Evolutionary conservation across 2,888 invertebrate genomes (phyloP).

Genomic region (Agrotis ipsilon): DNA sequence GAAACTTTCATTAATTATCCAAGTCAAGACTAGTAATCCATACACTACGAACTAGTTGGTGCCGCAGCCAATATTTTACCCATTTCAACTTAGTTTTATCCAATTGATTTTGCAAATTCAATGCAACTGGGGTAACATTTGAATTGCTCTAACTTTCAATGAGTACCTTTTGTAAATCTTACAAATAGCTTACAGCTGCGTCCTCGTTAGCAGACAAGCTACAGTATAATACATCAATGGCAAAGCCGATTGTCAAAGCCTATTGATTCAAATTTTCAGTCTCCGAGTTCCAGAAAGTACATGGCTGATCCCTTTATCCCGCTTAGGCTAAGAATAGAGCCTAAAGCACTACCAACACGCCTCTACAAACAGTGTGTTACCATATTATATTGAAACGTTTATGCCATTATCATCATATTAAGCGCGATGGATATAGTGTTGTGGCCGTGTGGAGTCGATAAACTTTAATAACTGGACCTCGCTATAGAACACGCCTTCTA

Average conservation of each 20-base stretch:
- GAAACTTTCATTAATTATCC: conserved; percentile 65
- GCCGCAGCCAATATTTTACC: conserved; percentile 55
- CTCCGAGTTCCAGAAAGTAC: conserved; percentile 14
- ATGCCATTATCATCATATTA: conserved; percentile 47
- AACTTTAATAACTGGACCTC: conserved; percentile 57
- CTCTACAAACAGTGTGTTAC: conserved; percentile 38
- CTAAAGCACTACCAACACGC: conserved; percentile 27
- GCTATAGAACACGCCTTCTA: conserved; percentile 38
- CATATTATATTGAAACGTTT: conserved; percentile 50
- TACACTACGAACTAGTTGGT: conserved; percentile 45
- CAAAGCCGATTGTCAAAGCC: conserved; percentile 25
- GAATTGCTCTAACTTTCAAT: conserved; percentile 35
- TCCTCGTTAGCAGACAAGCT: conserved; percentile 26
- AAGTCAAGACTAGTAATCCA: conserved; percentile 51
- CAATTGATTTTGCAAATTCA: conserved; percentile 47
- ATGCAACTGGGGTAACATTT: conserved; percentile 29
- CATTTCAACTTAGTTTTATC: conserved; percentile 41
- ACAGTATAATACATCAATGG: conserved; percentile 20
- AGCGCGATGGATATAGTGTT: conserved; percentile 32
- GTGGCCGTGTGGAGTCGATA: conserved; percentile 46
- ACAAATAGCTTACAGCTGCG: conserved; percentile 38
- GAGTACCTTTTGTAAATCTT: conserved; percentile 18
- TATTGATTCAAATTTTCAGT: conserved; percentile 29
- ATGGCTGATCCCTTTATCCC: conserved; percentile 32
- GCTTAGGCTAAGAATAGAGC: conserved; percentile 51